Conservation (phyloP, 2,888 invertebrate genomes). For the Plebejus argus region DNA sequence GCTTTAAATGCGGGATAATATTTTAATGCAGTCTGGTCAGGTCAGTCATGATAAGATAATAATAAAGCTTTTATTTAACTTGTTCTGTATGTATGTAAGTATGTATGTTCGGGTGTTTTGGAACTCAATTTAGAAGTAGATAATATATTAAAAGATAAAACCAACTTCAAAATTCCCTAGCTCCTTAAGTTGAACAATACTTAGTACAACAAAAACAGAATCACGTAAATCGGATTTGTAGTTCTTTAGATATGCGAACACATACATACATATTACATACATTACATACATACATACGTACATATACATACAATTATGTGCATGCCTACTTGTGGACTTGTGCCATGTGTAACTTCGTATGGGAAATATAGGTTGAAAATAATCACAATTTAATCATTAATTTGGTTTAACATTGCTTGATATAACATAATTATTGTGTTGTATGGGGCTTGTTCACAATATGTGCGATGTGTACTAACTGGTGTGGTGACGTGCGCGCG, state of each 20-base stretch:
- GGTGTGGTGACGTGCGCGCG: slow-evolving; percentile 40
- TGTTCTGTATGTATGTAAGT: too few species aligned
- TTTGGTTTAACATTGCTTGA: background rate
- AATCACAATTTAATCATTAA: background rate
- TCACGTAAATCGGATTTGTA: too few species aligned
- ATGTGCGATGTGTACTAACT: slow-evolving; percentile 36
- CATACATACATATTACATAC: too few species aligned
- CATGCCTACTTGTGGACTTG: background rate
- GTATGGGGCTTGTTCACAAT: slow-evolving; percentile 20
- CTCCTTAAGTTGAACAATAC: too few species aligned
- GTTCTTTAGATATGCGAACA: too few species aligned
- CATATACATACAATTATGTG: background rate
- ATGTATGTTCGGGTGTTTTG: too few species aligned
- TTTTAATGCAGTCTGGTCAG: background rate
- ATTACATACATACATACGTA: too few species aligned
- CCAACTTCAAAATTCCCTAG: too few species aligned
- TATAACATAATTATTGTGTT: background rate
- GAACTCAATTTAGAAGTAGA: too few species aligned
- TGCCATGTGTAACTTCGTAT: slow-evolving; percentile 23
- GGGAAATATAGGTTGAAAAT: background rate
- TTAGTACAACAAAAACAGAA: too few species aligned
- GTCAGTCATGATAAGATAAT: background rate
- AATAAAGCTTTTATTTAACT: too few species aligned
- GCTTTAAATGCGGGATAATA: background rate
- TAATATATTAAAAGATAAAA: too few species aligned